Conservation (phyloP, 2,888 invertebrate species). For the Heliconius aoede region DNA sequence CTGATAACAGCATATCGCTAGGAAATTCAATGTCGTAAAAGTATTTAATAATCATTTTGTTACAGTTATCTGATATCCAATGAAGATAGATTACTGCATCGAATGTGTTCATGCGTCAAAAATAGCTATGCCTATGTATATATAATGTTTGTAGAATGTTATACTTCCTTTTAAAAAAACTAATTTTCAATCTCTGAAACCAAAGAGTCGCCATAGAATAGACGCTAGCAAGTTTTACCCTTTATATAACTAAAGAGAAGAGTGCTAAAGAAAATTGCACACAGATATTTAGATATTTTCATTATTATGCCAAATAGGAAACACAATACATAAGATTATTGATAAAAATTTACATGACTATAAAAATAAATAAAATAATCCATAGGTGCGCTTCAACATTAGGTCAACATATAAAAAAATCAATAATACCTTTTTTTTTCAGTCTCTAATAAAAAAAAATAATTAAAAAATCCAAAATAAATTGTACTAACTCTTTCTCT, state of each 20-base stretch:
- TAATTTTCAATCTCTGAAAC: constrained; percentile 27
- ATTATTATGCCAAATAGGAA: not conserved
- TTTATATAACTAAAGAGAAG: not conserved
- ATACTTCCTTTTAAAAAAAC: constrained; percentile 14
- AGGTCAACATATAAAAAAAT: not conserved
- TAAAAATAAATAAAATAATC: not conserved
- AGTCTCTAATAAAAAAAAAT: not conserved
- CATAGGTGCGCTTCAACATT: no score
- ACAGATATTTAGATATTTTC: not conserved
- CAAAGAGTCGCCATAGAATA: constrained; percentile 32
- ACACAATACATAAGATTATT: not conserved
- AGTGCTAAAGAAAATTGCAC: constrained; percentile 9
- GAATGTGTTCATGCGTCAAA: constrained; percentile 16
- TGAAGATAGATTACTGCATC: constrained; percentile 33
- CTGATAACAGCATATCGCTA: constrained; percentile 64
- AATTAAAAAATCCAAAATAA: not conserved
- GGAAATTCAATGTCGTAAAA: constrained; percentile 54
- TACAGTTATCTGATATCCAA: constrained; percentile 38
- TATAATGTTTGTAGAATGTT: not conserved
- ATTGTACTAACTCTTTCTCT: not conserved
- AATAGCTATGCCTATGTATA: constrained; percentile 22
- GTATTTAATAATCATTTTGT: constrained; percentile 46
- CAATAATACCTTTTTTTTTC: not conserved
- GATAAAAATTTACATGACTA: not conserved
- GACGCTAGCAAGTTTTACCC: constrained; percentile 20